Conservation (phyloP, 2,888 invertebrate genomes). For the Ophion ventricosus region DNA sequence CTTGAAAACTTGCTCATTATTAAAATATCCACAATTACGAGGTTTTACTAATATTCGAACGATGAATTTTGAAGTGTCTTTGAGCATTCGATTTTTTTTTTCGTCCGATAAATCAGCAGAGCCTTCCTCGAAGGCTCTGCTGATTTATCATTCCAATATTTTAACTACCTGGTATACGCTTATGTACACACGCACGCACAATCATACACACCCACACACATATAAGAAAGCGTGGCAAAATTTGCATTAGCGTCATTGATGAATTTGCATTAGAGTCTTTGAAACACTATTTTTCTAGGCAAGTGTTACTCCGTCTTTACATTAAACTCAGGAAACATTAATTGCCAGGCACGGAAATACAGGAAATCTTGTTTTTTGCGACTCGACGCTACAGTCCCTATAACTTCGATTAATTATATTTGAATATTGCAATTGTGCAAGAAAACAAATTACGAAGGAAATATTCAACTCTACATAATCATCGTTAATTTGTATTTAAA, state of each 20-base stretch:
- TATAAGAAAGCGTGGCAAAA: neutral
- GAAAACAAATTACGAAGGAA: neutral
- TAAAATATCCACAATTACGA: neutral
- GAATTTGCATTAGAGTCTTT: neutral
- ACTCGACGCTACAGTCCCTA: neutral
- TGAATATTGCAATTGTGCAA: neutral
- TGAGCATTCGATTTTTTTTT: neutral
- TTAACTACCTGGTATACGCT: neutral
- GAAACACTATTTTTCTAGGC: neutral
- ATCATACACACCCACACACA: no score
- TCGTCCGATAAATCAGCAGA: neutral
- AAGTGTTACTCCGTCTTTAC: neutral
- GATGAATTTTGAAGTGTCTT: neutral
- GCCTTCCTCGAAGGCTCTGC: neutral
- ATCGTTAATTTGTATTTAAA: neutral
- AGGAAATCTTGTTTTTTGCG: neutral
- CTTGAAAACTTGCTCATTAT: neutral
- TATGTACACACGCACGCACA: neutral
- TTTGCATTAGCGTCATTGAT: conserved; percentile 14
- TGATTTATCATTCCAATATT: neutral
- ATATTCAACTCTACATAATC: neutral
- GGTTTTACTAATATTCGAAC: neutral
- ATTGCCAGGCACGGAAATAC: neutral
- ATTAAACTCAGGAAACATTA: neutral
- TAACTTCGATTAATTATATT: neutral